Conservation (phyloP, 1,140 invertebrate species). For the Ctenoplectra terminalis region DNA sequence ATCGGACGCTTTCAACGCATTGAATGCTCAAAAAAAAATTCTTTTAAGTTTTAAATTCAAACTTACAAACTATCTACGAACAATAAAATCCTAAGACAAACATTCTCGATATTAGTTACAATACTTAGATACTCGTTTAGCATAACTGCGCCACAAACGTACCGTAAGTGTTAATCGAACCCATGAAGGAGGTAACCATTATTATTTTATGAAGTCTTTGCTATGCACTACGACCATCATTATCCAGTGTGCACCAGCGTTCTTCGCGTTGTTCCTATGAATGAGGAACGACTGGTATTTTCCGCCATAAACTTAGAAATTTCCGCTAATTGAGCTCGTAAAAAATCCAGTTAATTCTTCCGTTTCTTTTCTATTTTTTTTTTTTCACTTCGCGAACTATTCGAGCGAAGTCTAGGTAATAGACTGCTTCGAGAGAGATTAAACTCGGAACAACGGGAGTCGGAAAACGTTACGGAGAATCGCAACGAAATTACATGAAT, state of each 20-base stretch:
- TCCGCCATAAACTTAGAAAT: slow-evolving; percentile 41
- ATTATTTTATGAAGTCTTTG: neutral
- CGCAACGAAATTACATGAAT: neutral
- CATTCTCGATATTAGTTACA: neutral
- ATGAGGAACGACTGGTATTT: slow-evolving; percentile 34
- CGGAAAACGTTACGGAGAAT: slow-evolving; percentile 19
- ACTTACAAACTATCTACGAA: neutral
- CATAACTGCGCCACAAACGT: neutral
- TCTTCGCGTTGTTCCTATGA: neutral
- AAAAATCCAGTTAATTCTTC: slow-evolving; percentile 16
- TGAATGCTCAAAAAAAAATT: neutral
- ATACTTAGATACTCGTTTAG: neutral
- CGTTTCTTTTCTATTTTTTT: neutral
- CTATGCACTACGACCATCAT: neutral
- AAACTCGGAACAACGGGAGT: slow-evolving; percentile 26
- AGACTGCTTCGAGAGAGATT: slow-evolving; percentile 11
- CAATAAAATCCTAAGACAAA: neutral
- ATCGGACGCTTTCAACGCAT: too few relatives aligned
- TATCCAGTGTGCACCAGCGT: neutral
- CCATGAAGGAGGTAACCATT: neutral
- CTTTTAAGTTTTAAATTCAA: neutral
- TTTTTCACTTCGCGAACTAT: neutral
- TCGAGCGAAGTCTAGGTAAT: slow-evolving; percentile 6
- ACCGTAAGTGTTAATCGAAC: neutral
- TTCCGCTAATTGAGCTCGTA: slow-evolving; percentile 29